Percentiles rank a stretch among this genome's conserved stretches.
These are phyloP conservation scores for Leptatherina wallacei DNA, from an alignment of 2,797 vertebrate genomes.

Conservation along the genomic window DNA sequence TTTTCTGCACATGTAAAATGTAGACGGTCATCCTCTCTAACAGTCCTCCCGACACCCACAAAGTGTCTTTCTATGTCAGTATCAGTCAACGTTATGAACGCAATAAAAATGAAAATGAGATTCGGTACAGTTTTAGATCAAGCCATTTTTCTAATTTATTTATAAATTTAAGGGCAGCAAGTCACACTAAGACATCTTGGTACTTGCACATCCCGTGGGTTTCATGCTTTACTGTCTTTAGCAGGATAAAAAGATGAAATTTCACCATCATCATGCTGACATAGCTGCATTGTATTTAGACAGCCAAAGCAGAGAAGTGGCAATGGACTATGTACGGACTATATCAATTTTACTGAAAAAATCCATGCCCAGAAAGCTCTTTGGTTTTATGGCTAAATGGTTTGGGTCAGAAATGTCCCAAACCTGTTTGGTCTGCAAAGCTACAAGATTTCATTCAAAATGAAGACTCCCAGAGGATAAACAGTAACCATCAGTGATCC, in stretches of 20 bases:
- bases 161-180: conserved; percentile 15
- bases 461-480: background rate
- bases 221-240: conserved; percentile 1
- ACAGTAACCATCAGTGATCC: background rate
- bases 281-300: background rate
- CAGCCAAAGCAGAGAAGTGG: background rate
- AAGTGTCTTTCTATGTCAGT: background rate
- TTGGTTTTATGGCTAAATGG: background rate
- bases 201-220: background rate
- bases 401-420: background rate
- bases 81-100: conserved; percentile 4
- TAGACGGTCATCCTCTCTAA: background rate
- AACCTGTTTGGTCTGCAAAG: background rate
- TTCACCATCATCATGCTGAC: background rate
- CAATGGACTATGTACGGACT: background rate
- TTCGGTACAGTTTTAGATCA: conserved; percentile 8
- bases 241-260: background rate
- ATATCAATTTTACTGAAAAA: background rate
- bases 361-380: background rate
- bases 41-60: background rate
- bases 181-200: background rate
- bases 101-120: conserved; percentile 8
- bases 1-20: background rate
- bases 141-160: conserved; percentile 13
- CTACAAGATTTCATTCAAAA: background rate